These are phyloP conservation scores for Hephaestus fuliginosus DNA, from an alignment of 2,797 vertebrate genomes.

Conservation along the genomic window DNA sequence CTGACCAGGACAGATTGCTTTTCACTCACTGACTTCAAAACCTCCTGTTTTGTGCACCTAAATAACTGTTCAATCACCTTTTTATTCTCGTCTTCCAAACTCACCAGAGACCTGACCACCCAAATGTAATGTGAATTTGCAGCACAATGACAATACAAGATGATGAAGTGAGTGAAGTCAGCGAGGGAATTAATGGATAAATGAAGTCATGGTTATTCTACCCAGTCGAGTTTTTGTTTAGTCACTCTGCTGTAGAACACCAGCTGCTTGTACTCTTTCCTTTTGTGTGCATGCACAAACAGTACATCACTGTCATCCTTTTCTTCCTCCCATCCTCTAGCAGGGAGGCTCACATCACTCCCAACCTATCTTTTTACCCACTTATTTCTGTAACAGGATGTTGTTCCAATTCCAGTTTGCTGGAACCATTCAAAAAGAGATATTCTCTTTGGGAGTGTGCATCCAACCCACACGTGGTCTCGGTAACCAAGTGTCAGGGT, in stretches of 20 bases:
- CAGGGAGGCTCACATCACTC: conserved; percentile 28
- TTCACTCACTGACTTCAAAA: conserved; percentile 48
- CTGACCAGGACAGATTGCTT: conserved; percentile 25
- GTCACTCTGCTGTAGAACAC: conserved; percentile 5
- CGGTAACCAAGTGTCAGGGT: conserved; percentile 40
- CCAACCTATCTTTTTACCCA: conserved; percentile 20
- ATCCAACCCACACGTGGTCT: conserved; percentile 40
- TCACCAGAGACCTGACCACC: conserved; percentile 29
- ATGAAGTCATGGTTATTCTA: conserved; percentile 19
- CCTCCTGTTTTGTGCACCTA: conserved; percentile 26
- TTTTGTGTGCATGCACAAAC: conserved; percentile 28
- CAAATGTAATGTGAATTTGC: conserved; percentile 28
- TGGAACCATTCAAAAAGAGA: conserved; percentile 46
- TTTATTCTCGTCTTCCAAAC: conserved; percentile 18
- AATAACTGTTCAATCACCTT: conserved; percentile 36
- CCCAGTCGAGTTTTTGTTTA: conserved; percentile 19
- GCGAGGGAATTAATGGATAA: not conserved
- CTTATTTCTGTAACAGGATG: conserved; percentile 41
- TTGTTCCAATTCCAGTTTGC: conserved; percentile 46
- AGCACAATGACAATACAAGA: conserved; percentile 23
- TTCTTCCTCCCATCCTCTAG: conserved; percentile 28
- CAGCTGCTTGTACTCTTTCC: conserved; percentile 28
- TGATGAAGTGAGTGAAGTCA: conserved; percentile 27
- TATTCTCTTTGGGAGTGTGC: conserved; percentile 56
- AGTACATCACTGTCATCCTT: conserved; percentile 37